These are phyloP conservation scores for Garrulus glandarius DNA, from an alignment of 2,797 vertebrate genomes.

Conservation along the genomic window DNA sequence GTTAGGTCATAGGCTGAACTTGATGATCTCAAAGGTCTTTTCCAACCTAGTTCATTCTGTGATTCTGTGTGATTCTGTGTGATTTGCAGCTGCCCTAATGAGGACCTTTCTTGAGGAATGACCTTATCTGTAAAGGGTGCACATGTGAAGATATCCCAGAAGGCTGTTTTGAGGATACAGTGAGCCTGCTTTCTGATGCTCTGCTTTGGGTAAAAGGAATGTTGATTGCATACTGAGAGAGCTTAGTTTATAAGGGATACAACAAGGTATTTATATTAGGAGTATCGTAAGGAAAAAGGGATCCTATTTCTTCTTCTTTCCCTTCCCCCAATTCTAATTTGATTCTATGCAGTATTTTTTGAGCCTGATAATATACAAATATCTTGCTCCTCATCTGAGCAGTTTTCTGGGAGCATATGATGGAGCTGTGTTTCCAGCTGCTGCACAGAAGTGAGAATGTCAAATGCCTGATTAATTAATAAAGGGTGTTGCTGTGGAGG, in stretches of 20 bases:
- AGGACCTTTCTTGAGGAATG: neutral
- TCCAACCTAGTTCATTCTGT: neutral
- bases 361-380: neutral
- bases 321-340: neutral
- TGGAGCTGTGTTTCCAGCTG: neutral
- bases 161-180: neutral
- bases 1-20: neutral
- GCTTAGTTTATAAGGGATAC: neutral
- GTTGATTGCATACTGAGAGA: neutral
- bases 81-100: neutral
- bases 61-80: neutral
- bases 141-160: neutral
- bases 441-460: neutral
- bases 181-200: neutral
- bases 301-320: neutral
- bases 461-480: neutral
- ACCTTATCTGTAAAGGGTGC: neutral
- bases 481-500: neutral
- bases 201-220: neutral
- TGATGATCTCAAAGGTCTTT: neutral
- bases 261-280: neutral
- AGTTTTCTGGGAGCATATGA: accelerated
- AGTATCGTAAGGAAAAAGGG: neutral
- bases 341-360: neutral
- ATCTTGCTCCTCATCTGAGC: neutral